Evolutionary conservation across 1,140 invertebrate species (phyloP), one percentile per base, ranked within the genome.

Genomic region (Potamilus streckersoni): DNA sequence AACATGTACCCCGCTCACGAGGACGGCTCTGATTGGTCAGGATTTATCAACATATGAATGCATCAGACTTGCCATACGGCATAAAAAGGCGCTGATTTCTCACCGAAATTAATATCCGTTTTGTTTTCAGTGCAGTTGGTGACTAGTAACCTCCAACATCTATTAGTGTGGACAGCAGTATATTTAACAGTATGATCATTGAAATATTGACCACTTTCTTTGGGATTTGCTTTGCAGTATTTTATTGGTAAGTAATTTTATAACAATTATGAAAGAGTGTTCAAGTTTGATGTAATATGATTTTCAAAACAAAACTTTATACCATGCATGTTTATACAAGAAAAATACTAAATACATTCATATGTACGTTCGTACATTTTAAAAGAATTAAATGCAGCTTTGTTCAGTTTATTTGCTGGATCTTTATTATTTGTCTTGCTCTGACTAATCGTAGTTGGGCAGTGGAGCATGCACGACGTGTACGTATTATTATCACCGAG

Each of bases 201-300:
- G 57, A 63, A 16, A 55, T 74, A n/a, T 67, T 80, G 13, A 38
- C 66, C 19, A 16, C 31, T 23, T 57, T 38, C n/a, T 56, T 73
- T 6, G 74, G 63, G n/a, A 71, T 73, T 49, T 69, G 76, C 12
- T 2, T 76, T 2, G 60, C 57, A 38, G 65, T 73, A 59, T 80
- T 80, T 57, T 76, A 73, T 56, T 73, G 79, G 79, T 80, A 65
- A 80, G 79, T 63, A 13, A 19, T 49, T 49, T 57, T 20, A 55
- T 38, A 49, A 27, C 56, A 59, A 5, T 71, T 17, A 16, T 27
- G 14, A 71, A 14, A 14, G n/a, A 65, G 16, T 27, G 15, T 12
- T n/a, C 4, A 31, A 16, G 14, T 38, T 15, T 68, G 66, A 23
- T 56, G 19, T 17, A 16, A 27, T 49, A 55, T 49, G 4, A 68